Evolutionary conservation across 2,888 invertebrate genomes (phyloP).

Genomic region (Caenorhabditis becei): DNA sequence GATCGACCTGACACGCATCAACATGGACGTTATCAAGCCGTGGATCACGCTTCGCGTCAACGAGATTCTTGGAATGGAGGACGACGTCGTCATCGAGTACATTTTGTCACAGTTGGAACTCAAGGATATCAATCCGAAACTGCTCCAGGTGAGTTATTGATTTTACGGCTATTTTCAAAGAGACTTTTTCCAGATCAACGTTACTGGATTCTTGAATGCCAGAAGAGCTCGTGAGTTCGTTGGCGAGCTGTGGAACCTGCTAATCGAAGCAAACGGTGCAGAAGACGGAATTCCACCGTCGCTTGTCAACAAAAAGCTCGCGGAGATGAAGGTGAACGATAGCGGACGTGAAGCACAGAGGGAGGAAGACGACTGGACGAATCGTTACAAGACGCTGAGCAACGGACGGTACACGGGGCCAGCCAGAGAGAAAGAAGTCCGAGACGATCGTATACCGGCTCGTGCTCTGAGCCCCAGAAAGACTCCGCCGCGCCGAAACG

Average conservation of each 20-base stretch:
- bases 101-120: conserved; percentile 97
- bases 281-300: conserved; percentile 95
- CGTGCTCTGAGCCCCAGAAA: conserved; percentile 61
- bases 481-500: conserved; percentile 51
- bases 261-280: conserved; percentile 91
- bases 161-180: not conserved
- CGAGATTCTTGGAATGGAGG: conserved; percentile 96
- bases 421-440: conserved; percentile 60
- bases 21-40: conserved; percentile 96
- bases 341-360: not conserved
- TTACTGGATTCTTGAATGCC: conserved; percentile 98
- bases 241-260: conserved; percentile 95
- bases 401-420: conserved; percentile 68
- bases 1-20: conserved; percentile 99
- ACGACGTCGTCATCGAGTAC: conserved; percentile 98
- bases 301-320: conserved; percentile 95
- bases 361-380: conserved; percentile 68
- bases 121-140: conserved; percentile 84
- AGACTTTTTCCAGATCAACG: conserved; percentile 94
- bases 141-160: conserved; percentile 62
- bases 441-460: conserved; percentile 64
- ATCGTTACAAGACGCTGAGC: conserved; percentile 66
- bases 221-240: conserved; percentile 97
- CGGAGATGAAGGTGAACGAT: conserved; percentile 86
- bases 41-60: conserved; percentile 99